Base-by-base conservation (phyloP, 2,888 invertebrate species). In the Chaetogeoica ovagalla region DNA sequence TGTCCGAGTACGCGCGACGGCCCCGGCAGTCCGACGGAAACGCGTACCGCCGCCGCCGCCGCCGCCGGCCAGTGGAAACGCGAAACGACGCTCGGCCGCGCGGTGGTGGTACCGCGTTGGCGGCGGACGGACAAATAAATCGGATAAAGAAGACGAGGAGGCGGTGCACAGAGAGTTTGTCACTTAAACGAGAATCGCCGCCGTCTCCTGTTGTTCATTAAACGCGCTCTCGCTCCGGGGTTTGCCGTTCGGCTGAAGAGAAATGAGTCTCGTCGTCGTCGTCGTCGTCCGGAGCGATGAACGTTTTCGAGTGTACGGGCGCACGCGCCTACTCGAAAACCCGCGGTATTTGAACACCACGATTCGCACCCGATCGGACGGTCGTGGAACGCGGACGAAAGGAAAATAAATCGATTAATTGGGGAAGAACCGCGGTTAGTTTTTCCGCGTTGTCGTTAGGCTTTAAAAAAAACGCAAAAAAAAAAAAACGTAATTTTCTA, bases 151-250 rank as follows among this genome's bases (percentile, higher is more conserved):
- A n/a, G n/a, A n/a, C n/a, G n/a, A n/a, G n/a, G n/a, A n/a, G n/a
- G n/a, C n/a, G n/a, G n/a, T n/a, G n/a, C n/a, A n/a, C n/a, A n/a
- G n/a, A n/a, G n/a, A 48, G 73, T 60, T 73, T 63, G 73, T 63
- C 73, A 73, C 73, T 73, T 73, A 73, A 52, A 63, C 52, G 21
- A 19, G 52, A 48, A 73, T 73, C 48, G 72, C 62, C n/a, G n/a
- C n/a, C n/a, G 72, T 63, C 63, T 52, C 19, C 60, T 52, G 52
- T 73, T 21, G 52, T 73, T 73, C 63, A 73, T 73, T 73, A 73
- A 73, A 63, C 21, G 63, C 30, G 30, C 30, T 4, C 30, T 4
- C 73, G 52, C 73, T 63, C 30, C 63, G 63, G 63, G 63, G 63
- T 52, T 73, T 52, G 73, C 63, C 30, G 48, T 30, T 52, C 30